These are phyloP conservation scores for Bombus huntii DNA, from an alignment of 1,140 invertebrate genomes.

Conservation along the genomic window DNA sequence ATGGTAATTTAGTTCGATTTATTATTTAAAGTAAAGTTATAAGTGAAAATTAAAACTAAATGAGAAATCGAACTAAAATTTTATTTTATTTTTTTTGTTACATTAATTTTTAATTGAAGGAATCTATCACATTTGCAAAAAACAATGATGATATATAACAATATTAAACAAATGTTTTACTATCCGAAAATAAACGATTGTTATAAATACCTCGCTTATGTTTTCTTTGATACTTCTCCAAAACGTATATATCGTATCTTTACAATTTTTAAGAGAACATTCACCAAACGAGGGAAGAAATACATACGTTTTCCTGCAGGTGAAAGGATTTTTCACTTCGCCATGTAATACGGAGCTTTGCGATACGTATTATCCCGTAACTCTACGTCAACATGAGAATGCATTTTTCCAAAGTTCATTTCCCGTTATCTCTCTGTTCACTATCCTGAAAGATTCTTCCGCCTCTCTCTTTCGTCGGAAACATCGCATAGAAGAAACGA, in stretches of 20 bases:
- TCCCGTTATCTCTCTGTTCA: not conserved
- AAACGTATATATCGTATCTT: not conserved
- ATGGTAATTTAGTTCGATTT: too few relatives aligned
- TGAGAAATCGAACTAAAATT: too few relatives aligned
- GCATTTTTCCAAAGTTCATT: constrained; percentile 20
- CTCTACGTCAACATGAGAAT: not conserved
- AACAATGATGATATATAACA: not conserved
- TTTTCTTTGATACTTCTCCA: not conserved
- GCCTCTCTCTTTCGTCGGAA: too few relatives aligned
- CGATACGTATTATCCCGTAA: constrained; percentile 13
- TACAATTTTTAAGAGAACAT: not conserved
- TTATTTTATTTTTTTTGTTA: not conserved
- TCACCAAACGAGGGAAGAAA: too few relatives aligned
- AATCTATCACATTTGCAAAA: not conserved
- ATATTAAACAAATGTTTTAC: not conserved
- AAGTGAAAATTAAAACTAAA: too few relatives aligned
- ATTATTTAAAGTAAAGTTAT: too few relatives aligned
- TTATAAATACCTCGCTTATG: not conserved
- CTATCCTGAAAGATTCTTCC: not conserved
- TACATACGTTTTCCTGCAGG: not conserved
- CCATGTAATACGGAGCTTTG: not conserved
- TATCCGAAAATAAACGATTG: not conserved
- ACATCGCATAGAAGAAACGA: not conserved
- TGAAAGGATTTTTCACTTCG: not conserved
- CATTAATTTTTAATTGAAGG: not conserved